These are phyloP conservation scores for Ataeniobius toweri DNA, from an alignment of 2,797 vertebrate species.

Conservation along the genomic window DNA sequence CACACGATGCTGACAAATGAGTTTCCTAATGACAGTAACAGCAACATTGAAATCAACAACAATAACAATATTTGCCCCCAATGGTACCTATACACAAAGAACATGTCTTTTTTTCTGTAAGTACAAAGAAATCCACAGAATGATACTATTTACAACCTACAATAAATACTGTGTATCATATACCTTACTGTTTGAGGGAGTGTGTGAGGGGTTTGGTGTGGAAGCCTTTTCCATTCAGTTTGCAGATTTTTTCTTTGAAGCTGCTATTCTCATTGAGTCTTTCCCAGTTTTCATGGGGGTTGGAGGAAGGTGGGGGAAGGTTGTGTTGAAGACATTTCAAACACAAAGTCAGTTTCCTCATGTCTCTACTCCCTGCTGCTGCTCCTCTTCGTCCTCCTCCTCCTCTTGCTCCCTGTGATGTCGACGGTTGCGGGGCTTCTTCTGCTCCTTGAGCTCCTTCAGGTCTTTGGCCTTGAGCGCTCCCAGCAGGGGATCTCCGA, in stretches of 20 bases:
- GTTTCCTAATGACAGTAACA: slow-evolving; percentile 76
- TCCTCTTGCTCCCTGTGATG: slow-evolving; percentile 84
- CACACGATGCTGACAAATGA: slow-evolving; percentile 63
- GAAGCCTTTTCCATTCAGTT: slow-evolving; percentile 58
- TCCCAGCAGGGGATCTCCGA: slow-evolving; percentile 83
- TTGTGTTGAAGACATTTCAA: slow-evolving; percentile 38
- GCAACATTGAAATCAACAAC: slow-evolving; percentile 80
- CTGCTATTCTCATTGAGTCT: slow-evolving; percentile 73
- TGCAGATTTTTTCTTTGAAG: slow-evolving; percentile 61
- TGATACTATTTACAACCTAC: slow-evolving; percentile 90
- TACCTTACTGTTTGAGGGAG: slow-evolving; percentile 75
- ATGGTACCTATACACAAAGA: slow-evolving; percentile 83
- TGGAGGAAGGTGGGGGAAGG: slow-evolving; percentile 1
- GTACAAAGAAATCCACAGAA: slow-evolving; percentile 87
- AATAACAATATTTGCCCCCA: slow-evolving; percentile 82
- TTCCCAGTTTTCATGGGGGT: slow-evolving; percentile 64
- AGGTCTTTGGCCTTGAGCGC: slow-evolving; percentile 84
- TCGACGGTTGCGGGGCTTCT: slow-evolving; percentile 94
- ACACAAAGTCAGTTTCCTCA: slow-evolving; percentile 78
- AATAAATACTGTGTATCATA: slow-evolving; percentile 91
- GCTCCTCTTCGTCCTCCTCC: slow-evolving; percentile 85
- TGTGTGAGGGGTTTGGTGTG: slow-evolving; percentile 58
- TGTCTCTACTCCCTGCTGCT: slow-evolving; percentile 82
- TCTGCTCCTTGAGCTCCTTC: slow-evolving; percentile 94
- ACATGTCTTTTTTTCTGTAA: slow-evolving; percentile 78